Conservation (phyloP, 1,140 invertebrate genomes). For the Orius laevigatus region DNA sequence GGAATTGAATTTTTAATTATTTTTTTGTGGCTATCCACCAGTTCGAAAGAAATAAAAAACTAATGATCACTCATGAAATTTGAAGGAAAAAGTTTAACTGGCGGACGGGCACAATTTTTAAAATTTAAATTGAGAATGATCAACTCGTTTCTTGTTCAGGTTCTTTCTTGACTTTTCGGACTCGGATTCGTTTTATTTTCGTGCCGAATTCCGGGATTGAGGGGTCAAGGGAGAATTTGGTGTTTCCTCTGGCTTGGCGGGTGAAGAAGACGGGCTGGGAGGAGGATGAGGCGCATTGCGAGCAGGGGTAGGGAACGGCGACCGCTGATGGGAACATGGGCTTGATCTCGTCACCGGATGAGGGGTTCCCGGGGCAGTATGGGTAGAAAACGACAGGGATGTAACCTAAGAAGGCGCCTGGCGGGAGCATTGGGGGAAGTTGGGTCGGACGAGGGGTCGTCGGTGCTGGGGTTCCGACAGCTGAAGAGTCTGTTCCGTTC, state of each 20-base stretch:
- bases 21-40: too few species aligned
- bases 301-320: conserved; percentile 27
- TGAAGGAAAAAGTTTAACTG: too few species aligned
- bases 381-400: conserved; percentile 41
- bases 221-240: background rate
- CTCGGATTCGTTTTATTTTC: conserved; percentile 3
- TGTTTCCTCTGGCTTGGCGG: background rate
- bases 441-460: background rate
- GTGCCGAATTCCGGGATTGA: background rate
- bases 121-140: too few species aligned
- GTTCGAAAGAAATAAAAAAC: too few species aligned
- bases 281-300: conserved; percentile 16
- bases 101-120: too few species aligned
- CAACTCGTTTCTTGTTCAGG: too few species aligned
- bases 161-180: conserved; percentile 4
- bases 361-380: conserved; percentile 33
- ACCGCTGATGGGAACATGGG: conserved; percentile 37
- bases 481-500: conserved; percentile 18
- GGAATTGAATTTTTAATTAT: too few species aligned
- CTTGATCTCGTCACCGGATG: conserved; percentile 28
- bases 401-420: conserved; percentile 35
- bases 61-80: too few species aligned
- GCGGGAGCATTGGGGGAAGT: conserved; percentile 21
- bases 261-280: background rate
- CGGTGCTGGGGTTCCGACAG: background rate